A percentile compares a stretch with the other conserved stretches of the same genome.
Evolutionary conservation across 2,888 invertebrate species (phyloP).

Genomic region (Acronicta alni): DNA sequence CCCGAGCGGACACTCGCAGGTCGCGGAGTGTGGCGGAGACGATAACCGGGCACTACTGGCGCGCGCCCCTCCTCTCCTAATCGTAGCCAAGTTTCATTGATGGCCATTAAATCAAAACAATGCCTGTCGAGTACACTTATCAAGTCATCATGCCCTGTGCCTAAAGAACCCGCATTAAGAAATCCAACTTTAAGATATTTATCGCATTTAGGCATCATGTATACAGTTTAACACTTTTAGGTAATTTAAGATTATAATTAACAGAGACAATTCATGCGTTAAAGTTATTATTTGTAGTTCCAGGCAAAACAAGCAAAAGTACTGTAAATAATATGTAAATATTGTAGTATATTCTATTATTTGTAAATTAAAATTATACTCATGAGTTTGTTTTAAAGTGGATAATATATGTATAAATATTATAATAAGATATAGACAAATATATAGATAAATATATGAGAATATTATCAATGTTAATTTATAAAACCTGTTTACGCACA

Average conservation of each 20-base stretch:
- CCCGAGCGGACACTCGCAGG: too few relatives aligned
- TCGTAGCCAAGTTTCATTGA: neutral
- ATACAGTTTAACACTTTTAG: neutral
- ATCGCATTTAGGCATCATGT: neutral
- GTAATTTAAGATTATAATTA: too few relatives aligned
- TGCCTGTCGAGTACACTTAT: neutral
- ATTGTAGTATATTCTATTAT: neutral
- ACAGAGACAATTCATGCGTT: too few relatives aligned
- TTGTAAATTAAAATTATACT: too few relatives aligned
- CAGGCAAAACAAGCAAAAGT: neutral
- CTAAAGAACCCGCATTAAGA: neutral
- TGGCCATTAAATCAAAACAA: neutral
- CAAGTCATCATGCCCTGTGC: neutral
- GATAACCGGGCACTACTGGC: too few relatives aligned
- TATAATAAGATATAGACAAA: too few relatives aligned
- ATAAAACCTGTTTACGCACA: neutral
- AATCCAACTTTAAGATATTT: neutral
- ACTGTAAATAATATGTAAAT: neutral
- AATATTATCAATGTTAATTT: neutral
- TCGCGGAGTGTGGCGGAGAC: too few relatives aligned
- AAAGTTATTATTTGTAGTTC: neutral
- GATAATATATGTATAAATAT: too few relatives aligned
- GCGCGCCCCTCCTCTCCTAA: too few relatives aligned
- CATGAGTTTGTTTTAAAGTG: too few relatives aligned
- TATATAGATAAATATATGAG: neutral